Percentiles rank a stretch among this genome's conserved stretches.
Evolutionary conservation across 1,140 invertebrate genomes (phyloP).

Genomic region (Tribolium madens): DNA sequence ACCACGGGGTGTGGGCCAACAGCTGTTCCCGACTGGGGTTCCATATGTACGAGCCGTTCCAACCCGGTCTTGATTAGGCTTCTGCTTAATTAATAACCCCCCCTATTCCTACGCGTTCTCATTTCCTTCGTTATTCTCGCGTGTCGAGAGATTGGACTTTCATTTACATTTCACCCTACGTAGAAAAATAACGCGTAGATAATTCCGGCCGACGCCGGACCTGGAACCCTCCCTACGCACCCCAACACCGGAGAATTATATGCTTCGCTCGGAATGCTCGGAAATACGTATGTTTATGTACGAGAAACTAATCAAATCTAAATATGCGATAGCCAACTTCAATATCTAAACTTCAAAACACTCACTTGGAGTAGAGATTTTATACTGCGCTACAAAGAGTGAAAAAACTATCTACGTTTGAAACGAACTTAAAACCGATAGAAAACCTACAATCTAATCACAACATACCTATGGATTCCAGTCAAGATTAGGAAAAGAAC

Average conservation of each 20-base stretch:
- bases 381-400: too few relatives aligned
- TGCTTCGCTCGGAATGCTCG: not conserved
- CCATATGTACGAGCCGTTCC: slow-evolving; percentile 52
- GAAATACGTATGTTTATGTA: slow-evolving; percentile 4
- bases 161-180: slow-evolving; percentile 53
- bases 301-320: slow-evolving; percentile 7
- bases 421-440: too few relatives aligned
- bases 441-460: too few relatives aligned
- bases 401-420: not conserved
- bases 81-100: slow-evolving; percentile 58
- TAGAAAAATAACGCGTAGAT: slow-evolving; percentile 48
- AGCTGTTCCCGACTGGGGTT: slow-evolving; percentile 40
- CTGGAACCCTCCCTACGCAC: slow-evolving; percentile 37
- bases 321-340: not conserved
- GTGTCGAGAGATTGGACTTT: slow-evolving; percentile 55
- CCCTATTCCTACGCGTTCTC: slow-evolving; percentile 53
- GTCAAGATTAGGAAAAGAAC: not conserved
- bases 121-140: slow-evolving; percentile 57
- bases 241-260: slow-evolving; percentile 13
- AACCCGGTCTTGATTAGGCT: slow-evolving; percentile 56
- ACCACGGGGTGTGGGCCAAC: slow-evolving; percentile 23
- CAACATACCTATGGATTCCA: too few relatives aligned
- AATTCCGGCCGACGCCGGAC: slow-evolving; percentile 37
- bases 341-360: not conserved
- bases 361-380: not conserved